Evolutionary conservation across 2,888 invertebrate species (phyloP).

Genomic region (Carterocephalus palaemon): DNA sequence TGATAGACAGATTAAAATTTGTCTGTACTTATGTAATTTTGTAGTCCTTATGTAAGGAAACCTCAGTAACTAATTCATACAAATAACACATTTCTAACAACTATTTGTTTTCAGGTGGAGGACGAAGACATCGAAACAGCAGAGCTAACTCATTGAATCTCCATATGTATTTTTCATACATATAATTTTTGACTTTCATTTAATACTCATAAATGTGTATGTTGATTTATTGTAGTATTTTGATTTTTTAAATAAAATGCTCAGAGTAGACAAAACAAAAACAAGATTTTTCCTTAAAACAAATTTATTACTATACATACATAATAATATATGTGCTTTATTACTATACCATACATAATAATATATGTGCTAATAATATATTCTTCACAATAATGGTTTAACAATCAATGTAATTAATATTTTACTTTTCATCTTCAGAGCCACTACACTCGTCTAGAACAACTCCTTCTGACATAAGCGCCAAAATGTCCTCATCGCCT

Average conservation of each 20-base stretch:
- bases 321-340: too few species aligned
- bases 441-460: slow-evolving; percentile 63
- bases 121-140: slow-evolving; percentile 51
- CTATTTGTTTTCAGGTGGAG: slow-evolving; percentile 54
- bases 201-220: too few species aligned
- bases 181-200: too few species aligned
- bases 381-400: not conserved
- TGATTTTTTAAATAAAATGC: slow-evolving; percentile 9
- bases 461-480: slow-evolving; percentile 59
- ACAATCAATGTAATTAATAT: not conserved
- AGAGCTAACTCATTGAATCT: slow-evolving; percentile 46
- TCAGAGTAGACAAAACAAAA: slow-evolving; percentile 1
- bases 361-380: too few species aligned
- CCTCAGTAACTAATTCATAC: too few species aligned
- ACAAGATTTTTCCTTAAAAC: not conserved
- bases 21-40: too few species aligned
- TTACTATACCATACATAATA: too few species aligned
- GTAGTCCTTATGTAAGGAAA: too few species aligned
- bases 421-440: slow-evolving; percentile 49
- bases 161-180: slow-evolving; percentile 1
- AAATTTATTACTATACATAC: not conserved
- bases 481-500: slow-evolving; percentile 58
- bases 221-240: too few species aligned
- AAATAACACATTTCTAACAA: too few species aligned
- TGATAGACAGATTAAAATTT: too few species aligned